Conservation (phyloP, 64 coral and sea anemone species). For the Astreopora myriophthalma region DNA sequence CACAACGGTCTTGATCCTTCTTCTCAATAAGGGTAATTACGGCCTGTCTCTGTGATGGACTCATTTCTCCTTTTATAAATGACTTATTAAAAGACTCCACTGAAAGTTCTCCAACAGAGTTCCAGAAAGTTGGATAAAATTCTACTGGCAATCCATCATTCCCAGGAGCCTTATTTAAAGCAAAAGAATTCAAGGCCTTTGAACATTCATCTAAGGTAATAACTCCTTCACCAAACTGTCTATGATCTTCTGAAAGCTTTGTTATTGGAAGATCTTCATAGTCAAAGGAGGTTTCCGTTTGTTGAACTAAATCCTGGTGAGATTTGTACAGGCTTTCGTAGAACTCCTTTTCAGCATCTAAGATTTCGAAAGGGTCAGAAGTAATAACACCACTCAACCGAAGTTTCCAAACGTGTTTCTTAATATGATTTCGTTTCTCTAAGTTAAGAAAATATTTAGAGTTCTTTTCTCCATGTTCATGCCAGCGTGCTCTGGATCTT, state of each 20-base stretch:
- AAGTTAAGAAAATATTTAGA: constrained; percentile 32
- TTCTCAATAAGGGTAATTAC: neutral
- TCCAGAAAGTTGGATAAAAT: neutral
- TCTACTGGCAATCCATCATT: neutral
- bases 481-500: neutral
- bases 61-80: neutral
- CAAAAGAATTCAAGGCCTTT: neutral
- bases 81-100: neutral
- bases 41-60: neutral
- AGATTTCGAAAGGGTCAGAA: neutral
- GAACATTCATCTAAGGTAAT: neutral
- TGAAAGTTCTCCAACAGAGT: neutral
- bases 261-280: neutral
- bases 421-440: constrained; percentile 7
- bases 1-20: neutral
- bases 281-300: neutral
- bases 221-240: neutral
- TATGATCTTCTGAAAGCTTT: neutral
- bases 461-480: constrained; percentile 19
- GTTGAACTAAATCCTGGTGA: neutral
- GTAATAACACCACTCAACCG: neutral
- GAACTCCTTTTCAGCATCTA: neutral
- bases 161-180: neutral
- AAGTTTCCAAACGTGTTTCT: constrained; percentile 1
- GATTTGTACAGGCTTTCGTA: neutral